phyloP scores from a whole-genome alignment of 2,888 invertebrate genomes.

The Ischnus inquisitorius region DNA sequence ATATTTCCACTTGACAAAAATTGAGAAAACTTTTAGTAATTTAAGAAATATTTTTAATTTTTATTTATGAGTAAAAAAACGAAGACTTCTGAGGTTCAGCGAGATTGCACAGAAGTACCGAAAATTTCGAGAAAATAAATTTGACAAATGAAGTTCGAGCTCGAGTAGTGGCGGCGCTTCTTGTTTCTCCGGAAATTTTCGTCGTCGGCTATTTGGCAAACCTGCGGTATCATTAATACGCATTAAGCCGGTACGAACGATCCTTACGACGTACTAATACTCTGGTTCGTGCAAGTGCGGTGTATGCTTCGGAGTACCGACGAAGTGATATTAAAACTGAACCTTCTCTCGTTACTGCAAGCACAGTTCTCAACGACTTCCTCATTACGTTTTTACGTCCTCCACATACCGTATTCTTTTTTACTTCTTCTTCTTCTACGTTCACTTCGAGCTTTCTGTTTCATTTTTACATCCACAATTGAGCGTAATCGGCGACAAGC shows the following conservation, averaged over 20 bases:
- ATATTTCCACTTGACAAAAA: no score
- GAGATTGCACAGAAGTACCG: neutral
- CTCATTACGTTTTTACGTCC: constrained; percentile 12
- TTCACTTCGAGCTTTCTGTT: neutral
- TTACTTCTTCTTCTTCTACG: neutral
- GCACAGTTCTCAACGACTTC: constrained; percentile 8
- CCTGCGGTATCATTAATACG: constrained; percentile 2
- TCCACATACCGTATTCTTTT: neutral
- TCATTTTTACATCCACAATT: neutral
- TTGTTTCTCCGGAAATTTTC: neutral
- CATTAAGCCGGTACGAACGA: neutral
- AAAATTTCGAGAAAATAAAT: neutral
- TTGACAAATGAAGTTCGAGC: neutral
- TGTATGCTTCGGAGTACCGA: neutral
- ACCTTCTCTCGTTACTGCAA: constrained; percentile 10
- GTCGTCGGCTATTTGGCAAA: neutral
- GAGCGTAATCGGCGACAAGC: neutral
- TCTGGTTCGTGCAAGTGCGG: neutral
- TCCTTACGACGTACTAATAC: neutral
- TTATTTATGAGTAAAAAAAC: neutral
- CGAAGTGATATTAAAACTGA: constrained; percentile 10
- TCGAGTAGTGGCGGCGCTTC: neutral
- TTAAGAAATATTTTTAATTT: no score
- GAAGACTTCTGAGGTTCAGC: neutral
- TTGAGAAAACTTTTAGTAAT: no score